Conservation (phyloP, 2,888 invertebrate species). For the Cyclophora albipunctata region DNA sequence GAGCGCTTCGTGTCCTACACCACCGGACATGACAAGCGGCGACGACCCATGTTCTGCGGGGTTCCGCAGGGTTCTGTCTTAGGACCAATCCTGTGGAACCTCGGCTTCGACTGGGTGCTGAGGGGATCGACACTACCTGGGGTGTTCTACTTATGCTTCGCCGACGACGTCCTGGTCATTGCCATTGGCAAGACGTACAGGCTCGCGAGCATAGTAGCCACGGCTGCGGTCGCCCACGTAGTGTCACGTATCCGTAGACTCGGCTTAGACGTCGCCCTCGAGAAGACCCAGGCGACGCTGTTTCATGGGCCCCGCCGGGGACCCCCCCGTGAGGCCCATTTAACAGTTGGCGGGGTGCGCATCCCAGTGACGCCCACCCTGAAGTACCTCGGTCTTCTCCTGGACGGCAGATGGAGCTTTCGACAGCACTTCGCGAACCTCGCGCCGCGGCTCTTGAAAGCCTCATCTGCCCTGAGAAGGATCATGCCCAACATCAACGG, state of each 20-base stretch:
- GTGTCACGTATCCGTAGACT: no score
- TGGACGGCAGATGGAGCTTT: slow-evolving; percentile 11
- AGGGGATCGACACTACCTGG: neutral
- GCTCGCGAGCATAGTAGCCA: neutral
- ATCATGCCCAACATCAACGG: neutral
- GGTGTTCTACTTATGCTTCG: neutral
- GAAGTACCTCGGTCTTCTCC: slow-evolving; percentile 10
- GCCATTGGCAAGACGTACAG: slow-evolving; percentile 3
- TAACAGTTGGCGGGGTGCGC: no score
- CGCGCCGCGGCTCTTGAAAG: neutral
- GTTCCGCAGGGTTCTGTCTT: slow-evolving; percentile 16
- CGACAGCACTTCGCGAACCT: slow-evolving; percentile 2
- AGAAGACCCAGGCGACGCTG: neutral
- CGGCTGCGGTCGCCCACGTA: no score
- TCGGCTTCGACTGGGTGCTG: slow-evolving; percentile 8
- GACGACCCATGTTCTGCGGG: neutral
- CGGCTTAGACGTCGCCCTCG: slow-evolving; percentile 1
- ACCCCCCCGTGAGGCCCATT: no score
- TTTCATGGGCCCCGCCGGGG: no score
- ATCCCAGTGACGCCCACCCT: slow-evolving; percentile 1
- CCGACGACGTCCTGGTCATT: slow-evolving; percentile 1
- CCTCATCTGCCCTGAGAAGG: neutral
- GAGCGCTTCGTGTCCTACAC: neutral
- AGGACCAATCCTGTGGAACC: slow-evolving; percentile 15
- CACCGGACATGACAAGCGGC: no score